These are phyloP conservation scores for Melikaiella ostensackeni DNA, from an alignment of 2,888 invertebrate species.

Conservation along the genomic window DNA sequence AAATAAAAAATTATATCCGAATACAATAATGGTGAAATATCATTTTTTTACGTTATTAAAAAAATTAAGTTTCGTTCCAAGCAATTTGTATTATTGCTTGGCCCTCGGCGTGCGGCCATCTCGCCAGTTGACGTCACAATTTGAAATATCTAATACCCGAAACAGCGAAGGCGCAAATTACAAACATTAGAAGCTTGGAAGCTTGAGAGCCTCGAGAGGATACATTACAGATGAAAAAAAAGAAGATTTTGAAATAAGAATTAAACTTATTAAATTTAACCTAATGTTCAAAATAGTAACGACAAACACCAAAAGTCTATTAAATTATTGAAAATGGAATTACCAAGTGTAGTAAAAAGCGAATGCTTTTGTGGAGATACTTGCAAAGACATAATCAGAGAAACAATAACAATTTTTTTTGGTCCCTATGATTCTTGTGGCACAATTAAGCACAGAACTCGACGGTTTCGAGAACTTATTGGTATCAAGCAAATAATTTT, in stretches of 20 bases:
- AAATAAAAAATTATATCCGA: no score
- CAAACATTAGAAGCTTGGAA: background rate
- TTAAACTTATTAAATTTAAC: background rate
- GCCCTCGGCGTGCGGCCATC: no score
- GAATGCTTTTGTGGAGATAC: background rate
- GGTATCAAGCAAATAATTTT: background rate
- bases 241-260: background rate
- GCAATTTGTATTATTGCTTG: no score
- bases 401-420: background rate
- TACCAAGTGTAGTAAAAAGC: background rate
- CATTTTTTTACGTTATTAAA: no score
- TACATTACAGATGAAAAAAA: background rate
- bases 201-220: no score
- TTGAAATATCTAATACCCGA: no score
- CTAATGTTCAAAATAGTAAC: background rate
- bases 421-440: background rate
- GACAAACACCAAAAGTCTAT: background rate
- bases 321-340: background rate
- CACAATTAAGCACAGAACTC: background rate
- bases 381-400: background rate
- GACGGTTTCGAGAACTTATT: background rate
- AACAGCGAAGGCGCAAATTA: background rate
- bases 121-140: no score
- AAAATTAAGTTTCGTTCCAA: no score
- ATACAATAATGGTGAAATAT: no score